Percentiles rank a stretch among this genome's conserved stretches.
Conservation (phyloP, 2,888 invertebrate species). For the Scaptomyza cyrtandrae region DNA sequence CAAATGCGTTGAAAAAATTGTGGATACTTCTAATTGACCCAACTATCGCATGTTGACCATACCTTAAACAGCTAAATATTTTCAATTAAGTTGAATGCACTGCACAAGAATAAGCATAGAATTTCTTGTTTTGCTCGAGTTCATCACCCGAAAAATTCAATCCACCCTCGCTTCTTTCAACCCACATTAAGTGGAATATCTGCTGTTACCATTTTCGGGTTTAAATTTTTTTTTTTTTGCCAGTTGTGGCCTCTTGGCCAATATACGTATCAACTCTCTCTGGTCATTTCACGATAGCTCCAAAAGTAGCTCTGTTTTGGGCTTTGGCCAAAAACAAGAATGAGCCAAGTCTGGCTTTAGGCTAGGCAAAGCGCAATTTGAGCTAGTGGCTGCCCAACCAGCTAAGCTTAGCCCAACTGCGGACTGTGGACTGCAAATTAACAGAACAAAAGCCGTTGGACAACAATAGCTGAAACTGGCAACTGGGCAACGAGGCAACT, state of each 20-base stretch:
- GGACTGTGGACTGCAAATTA: constrained; percentile 53
- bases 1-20: too few relatives aligned
- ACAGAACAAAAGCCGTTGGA: constrained; percentile 70
- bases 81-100: too few relatives aligned
- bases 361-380: constrained; percentile 52
- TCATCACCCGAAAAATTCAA: not conserved
- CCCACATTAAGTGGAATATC: constrained; percentile 29
- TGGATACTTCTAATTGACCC: too few relatives aligned
- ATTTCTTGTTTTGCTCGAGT: not conserved
- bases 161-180: constrained; percentile 14
- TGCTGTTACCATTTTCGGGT: constrained; percentile 7
- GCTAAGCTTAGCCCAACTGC: constrained; percentile 25
- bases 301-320: constrained; percentile 64
- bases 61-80: too few relatives aligned
- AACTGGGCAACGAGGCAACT: constrained; percentile 31
- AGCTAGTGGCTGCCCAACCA: constrained; percentile 17
- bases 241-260: not conserved
- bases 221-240: constrained; percentile 4
- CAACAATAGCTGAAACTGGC: constrained; percentile 59
- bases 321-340: constrained; percentile 23
- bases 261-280: constrained; percentile 20
- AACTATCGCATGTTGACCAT: too few relatives aligned
- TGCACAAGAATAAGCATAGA: too few relatives aligned
- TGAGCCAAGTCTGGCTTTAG: constrained; percentile 51
- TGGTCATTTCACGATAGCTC: constrained; percentile 54